Conservation (phyloP, 2,113 vertebrate genomes). For the Gymnorhina tibicen region DNA sequence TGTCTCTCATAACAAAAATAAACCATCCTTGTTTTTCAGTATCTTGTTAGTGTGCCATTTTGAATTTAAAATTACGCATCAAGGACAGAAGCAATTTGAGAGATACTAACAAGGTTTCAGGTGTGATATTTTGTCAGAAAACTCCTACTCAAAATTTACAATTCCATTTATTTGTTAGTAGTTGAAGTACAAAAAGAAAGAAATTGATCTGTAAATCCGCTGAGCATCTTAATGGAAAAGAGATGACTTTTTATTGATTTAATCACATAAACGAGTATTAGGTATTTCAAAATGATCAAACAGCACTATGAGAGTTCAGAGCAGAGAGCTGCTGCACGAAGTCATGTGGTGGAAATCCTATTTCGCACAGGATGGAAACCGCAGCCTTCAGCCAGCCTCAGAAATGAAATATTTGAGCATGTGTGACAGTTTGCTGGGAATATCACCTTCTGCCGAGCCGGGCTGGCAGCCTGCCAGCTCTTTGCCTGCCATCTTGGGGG, state of each 20-base stretch:
- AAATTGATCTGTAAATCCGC: constrained; percentile 25
- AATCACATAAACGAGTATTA: background rate
- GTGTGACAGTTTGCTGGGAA: constrained; percentile 36
- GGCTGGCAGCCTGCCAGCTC: background rate
- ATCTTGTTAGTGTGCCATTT: background rate
- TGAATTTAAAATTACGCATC: background rate
- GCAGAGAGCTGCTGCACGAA: background rate
- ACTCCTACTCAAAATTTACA: background rate
- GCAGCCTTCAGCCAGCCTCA: constrained; percentile 3
- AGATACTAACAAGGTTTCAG: background rate
- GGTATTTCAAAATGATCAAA: constrained; percentile 17
- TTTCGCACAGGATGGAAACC: background rate
- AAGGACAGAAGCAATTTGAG: background rate
- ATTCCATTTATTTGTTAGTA: constrained; percentile 13
- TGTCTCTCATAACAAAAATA: background rate
- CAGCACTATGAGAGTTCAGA: background rate
- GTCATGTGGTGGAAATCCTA: background rate
- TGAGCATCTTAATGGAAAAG: constrained; percentile 11
- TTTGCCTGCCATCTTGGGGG: background rate
- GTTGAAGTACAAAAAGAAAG: background rate
- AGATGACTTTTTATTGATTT: constrained; percentile 32
- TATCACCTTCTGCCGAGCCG: background rate
- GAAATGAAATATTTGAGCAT: constrained; percentile 24
- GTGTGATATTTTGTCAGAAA: background rate
- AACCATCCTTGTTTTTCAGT: background rate